These are phyloP conservation scores for Mythimna pallens DNA, from an alignment of 2,888 invertebrate species.

Conservation along the genomic window DNA sequence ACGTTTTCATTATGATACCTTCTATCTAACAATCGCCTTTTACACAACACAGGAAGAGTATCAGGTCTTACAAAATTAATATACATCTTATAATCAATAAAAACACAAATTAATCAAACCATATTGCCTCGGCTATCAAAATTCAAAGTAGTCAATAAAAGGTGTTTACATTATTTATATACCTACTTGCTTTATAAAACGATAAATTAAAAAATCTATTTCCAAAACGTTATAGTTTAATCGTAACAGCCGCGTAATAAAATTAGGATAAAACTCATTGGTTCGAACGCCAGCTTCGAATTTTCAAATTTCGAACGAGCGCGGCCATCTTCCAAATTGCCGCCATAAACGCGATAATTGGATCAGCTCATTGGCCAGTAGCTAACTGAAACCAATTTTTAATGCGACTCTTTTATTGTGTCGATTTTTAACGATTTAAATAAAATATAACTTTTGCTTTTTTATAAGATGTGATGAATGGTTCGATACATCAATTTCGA, in stretches of 20 bases:
- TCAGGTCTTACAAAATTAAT: conserved; percentile 32
- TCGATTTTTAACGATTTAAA: conserved; percentile 49
- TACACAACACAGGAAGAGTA: conserved; percentile 20
- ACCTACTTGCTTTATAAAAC: conserved; percentile 59
- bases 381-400: conserved; percentile 86
- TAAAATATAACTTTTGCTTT: conserved; percentile 42
- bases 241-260: conserved; percentile 80
- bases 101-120: conserved; percentile 55
- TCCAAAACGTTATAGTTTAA: conserved; percentile 68
- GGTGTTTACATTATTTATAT: conserved; percentile 67
- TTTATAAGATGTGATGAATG: conserved; percentile 45
- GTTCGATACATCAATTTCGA: conserved; percentile 46
- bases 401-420: conserved; percentile 65
- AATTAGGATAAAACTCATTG: conserved; percentile 86
- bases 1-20: no score
- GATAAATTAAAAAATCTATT: conserved; percentile 69
- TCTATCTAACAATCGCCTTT: neutral
- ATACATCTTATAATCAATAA: conserved; percentile 54
- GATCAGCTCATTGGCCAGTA: conserved; percentile 86
- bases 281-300: conserved; percentile 81
- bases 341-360: conserved; percentile 86
- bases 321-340: conserved; percentile 87
- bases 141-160: conserved; percentile 59
- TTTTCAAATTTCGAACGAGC: conserved; percentile 84
- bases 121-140: conserved; percentile 55